Evolutionary conservation across 2,797 vertebrate genomes (phyloP), one percentile per base, ranked within the genome.

Genomic region (Premnoplex brunnescens): DNA sequence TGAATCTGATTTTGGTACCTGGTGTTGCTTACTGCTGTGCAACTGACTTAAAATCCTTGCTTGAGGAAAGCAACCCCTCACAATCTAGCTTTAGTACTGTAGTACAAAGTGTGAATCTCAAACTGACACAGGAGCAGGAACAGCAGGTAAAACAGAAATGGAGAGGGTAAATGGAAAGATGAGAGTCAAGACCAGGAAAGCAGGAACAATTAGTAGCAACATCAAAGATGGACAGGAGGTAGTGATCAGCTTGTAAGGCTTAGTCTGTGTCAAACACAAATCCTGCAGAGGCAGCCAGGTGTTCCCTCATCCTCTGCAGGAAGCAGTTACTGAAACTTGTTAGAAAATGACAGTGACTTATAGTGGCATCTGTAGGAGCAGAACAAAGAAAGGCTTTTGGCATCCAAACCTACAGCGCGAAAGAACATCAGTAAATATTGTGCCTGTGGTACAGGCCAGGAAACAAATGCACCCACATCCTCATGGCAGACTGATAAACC

Each of bases 321-420:
- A 92, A 86, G 69, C 69, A 74, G 81, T 85, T 80, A 66, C 58
- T 75, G 92, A 88, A 94, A 55, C 62, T 85, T 51, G 12, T 83
- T 95, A 94, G 62, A 66, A 94, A 72, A 86, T 71, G 87, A 83
- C 95, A 92, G 79, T 91, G 89, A 84, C 76, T 93, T 93, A 84
- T 7, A 56, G 49, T 3, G 59, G 80, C 76, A 83, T 94, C 79
- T 89, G 89, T 36, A 93, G 77, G 44, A 94, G 71, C 74, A 63
- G 77, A 91, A 79, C 83, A 79, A 93, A 90, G 94, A 48, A 75
- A 85, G 48, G 58, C 67, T 90, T 78, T 39, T 94, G 93, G 93
- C 96, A 91, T 56, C 44, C 0, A 0, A 84, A 72, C 32, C 21
- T 18, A 16, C 44, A 44, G 2, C 0, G 2, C 36, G 34, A 76